Evolutionary conservation across 2,888 invertebrate species (phyloP).

Genomic region (Sphaerophoria taeniata): DNA sequence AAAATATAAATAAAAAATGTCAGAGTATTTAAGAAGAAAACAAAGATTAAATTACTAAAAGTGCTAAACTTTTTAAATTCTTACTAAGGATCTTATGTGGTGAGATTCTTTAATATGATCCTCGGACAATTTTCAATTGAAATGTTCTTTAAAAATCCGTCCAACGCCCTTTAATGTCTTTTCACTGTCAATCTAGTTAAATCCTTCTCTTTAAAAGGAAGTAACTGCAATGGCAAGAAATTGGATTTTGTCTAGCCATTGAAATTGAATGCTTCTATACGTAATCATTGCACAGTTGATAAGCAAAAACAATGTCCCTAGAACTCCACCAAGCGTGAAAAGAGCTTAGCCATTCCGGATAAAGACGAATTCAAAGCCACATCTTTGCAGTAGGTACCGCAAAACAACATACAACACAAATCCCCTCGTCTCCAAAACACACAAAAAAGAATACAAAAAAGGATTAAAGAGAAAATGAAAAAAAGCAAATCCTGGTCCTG

Average conservation of each 20-base stretch:
- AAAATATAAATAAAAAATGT: too few species aligned
- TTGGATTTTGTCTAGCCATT: not conserved
- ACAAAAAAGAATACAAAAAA: not conserved
- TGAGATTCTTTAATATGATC: too few species aligned
- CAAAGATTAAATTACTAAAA: too few species aligned
- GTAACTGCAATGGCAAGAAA: not conserved
- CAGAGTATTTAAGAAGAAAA: too few species aligned
- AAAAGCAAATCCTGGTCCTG: not conserved
- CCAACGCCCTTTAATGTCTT: not conserved
- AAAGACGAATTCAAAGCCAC: not conserved
- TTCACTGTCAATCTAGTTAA: not conserved
- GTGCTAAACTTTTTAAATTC: too few species aligned
- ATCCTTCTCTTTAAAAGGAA: not conserved
- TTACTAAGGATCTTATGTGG: too few species aligned
- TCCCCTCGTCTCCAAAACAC: not conserved
- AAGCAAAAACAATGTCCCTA: constrained; percentile 19
- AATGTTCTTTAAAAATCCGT: too few species aligned
- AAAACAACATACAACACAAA: not conserved
- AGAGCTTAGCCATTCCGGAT: constrained; percentile 11
- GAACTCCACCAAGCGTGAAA: constrained; percentile 18
- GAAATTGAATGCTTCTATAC: not conserved
- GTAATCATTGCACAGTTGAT: not conserved
- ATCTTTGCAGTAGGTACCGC: constrained; percentile 4
- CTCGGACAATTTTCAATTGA: too few species aligned
- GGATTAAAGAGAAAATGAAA: not conserved